These are phyloP conservation scores for Drosophila varians DNA, from an alignment of 1,140 invertebrate species.

Conservation along the genomic window DNA sequence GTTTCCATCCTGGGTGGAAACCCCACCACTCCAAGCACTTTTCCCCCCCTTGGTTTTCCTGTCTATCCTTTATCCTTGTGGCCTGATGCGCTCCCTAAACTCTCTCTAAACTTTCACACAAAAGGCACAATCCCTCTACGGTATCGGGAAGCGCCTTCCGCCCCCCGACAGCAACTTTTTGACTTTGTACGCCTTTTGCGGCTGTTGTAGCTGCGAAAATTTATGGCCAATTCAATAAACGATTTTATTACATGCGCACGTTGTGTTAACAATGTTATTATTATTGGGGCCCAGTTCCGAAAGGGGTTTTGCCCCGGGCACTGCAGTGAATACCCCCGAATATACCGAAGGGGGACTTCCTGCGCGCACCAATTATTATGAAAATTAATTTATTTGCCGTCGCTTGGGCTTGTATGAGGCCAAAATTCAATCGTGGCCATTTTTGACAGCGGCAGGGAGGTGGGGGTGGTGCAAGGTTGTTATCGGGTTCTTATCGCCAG, in stretches of 20 bases:
- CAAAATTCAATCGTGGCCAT: neutral
- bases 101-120: conserved; percentile 53
- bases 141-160: neutral
- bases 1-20: neutral
- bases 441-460: conserved; percentile 5
- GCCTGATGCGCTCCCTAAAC: conserved; percentile 22
- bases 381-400: conserved; percentile 80
- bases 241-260: conserved; percentile 82
- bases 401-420: conserved; percentile 60
- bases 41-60: conserved; percentile 3
- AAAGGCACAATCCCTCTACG: conserved; percentile 31
- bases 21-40: neutral
- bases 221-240: conserved; percentile 83
- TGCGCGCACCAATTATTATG: conserved; percentile 66
- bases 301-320: conserved; percentile 25
- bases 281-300: conserved; percentile 69
- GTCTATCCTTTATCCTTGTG: conserved; percentile 9
- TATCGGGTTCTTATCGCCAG: conserved; percentile 45
- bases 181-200: conserved; percentile 65
- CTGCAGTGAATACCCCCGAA: conserved; percentile 24
- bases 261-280: conserved; percentile 82
- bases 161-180: conserved; percentile 57
- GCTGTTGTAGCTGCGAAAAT: conserved; percentile 72
- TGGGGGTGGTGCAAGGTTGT: neutral
- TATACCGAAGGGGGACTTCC: neutral